Evolutionary conservation across 2,113 vertebrate genomes (phyloP).

Genomic region (Pomatorhinus ruficollis): DNA sequence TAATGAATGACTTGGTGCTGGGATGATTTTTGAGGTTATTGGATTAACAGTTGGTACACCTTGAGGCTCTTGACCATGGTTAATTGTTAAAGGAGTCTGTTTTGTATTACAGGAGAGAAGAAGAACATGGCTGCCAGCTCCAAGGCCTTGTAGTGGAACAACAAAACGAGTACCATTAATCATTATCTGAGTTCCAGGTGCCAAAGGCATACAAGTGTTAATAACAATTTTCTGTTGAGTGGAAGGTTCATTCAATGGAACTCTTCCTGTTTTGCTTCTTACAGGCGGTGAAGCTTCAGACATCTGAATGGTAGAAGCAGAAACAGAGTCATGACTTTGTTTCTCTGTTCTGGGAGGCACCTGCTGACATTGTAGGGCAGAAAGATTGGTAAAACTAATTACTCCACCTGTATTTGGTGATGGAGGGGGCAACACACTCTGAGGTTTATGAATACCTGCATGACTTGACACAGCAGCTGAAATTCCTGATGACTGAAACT

Average conservation of each 20-base stretch:
- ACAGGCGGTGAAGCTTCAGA: slow-evolving; percentile 46
- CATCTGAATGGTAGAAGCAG: slow-evolving; percentile 47
- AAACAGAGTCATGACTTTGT: slow-evolving; percentile 37
- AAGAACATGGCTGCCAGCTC: slow-evolving; percentile 90
- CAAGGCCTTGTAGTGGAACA: slow-evolving; percentile 93
- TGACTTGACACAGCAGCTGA: slow-evolving; percentile 67
- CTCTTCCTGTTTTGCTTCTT: slow-evolving; percentile 48
- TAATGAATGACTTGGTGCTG: slow-evolving; percentile 63
- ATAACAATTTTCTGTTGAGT: slow-evolving; percentile 92
- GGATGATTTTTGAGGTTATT: slow-evolving; percentile 62
- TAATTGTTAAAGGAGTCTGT: slow-evolving; percentile 68
- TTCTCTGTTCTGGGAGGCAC: slow-evolving; percentile 62
- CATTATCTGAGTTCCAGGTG: slow-evolving; percentile 93
- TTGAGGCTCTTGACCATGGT: slow-evolving; percentile 56
- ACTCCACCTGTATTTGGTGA: slow-evolving; percentile 62
- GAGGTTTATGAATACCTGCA: slow-evolving; percentile 62
- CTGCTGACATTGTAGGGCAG: slow-evolving; percentile 61
- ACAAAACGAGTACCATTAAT: slow-evolving; percentile 90
- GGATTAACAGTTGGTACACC: slow-evolving; percentile 35
- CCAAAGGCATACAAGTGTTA: slow-evolving; percentile 87
- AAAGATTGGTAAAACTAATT: slow-evolving; percentile 48
- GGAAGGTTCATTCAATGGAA: slow-evolving; percentile 71
- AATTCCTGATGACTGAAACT: slow-evolving; percentile 66
- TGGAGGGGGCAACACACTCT: slow-evolving; percentile 25
- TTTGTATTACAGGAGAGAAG: slow-evolving; percentile 84